These are phyloP conservation scores for Melanostoma scalare DNA, from an alignment of 2,888 invertebrate species.

Conservation along the genomic window DNA sequence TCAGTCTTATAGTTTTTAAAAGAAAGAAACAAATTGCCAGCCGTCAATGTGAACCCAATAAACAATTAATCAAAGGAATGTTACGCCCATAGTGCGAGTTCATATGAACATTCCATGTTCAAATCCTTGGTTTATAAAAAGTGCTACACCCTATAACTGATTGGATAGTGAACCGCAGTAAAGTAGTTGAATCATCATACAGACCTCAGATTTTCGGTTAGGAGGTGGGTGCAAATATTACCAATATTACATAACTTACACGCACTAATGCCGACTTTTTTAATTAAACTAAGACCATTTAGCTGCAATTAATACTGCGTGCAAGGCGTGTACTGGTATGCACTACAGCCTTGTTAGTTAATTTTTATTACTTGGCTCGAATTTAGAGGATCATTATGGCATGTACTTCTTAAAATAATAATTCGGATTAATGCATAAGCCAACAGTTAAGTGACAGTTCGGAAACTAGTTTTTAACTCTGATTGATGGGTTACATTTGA, in stretches of 20 bases:
- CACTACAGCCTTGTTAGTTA: conserved; percentile 17
- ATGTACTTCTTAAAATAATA: conserved; percentile 31
- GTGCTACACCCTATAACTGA: conserved; percentile 21
- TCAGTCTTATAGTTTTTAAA: background rate
- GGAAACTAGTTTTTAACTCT: conserved; percentile 36
- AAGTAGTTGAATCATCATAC: conserved; percentile 37
- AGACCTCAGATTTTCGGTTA: conserved; percentile 19
- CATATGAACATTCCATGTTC: background rate
- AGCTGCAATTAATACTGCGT: conserved; percentile 13
- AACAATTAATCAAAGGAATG: conserved; percentile 48
- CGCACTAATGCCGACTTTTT: conserved; percentile 21
- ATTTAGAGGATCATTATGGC: conserved; percentile 30
- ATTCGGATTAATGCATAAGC: conserved; percentile 33
- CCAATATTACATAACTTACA: conserved; percentile 50
- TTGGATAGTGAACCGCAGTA: conserved; percentile 7
- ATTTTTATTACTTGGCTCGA: conserved; percentile 16
- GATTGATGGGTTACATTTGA: conserved; percentile 35
- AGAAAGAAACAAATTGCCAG: conserved; percentile 8
- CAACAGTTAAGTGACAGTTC: conserved; percentile 33
- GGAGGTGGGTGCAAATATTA: conserved; percentile 48
- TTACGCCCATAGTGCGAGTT: conserved; percentile 33
- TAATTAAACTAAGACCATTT: conserved; percentile 21
- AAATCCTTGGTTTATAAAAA: conserved; percentile 12
- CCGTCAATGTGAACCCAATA: conserved; percentile 7
- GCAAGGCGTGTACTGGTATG: conserved; percentile 22